These are phyloP conservation scores for Melanotaenia duboulayi DNA, from an alignment of 2,113 vertebrate species.

Conservation along the genomic window DNA sequence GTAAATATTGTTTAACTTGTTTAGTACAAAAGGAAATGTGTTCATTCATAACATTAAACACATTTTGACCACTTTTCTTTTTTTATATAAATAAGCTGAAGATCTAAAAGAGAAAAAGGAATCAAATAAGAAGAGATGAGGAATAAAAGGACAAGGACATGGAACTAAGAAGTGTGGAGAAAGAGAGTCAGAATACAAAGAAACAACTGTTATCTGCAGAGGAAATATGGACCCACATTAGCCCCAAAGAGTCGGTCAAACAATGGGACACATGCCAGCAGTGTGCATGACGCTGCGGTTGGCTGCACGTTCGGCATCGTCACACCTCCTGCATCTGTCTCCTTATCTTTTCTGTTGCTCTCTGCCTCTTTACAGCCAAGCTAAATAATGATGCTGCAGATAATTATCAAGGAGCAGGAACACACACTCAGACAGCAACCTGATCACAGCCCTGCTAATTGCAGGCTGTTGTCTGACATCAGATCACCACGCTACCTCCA, in stretches of 20 bases:
- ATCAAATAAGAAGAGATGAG: too few relatives aligned
- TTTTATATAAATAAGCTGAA: too few relatives aligned
- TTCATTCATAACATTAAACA: too few relatives aligned
- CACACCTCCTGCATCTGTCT: constrained; percentile 63
- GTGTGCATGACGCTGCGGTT: constrained; percentile 14
- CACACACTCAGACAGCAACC: constrained; percentile 32
- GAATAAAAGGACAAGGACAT: too few relatives aligned
- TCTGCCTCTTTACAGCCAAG: constrained; percentile 30
- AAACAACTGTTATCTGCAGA: too few relatives aligned
- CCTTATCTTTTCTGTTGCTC: background rate
- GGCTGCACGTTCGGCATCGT: constrained; percentile 18
- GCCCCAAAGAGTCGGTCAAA: background rate
- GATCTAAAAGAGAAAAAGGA: too few relatives aligned
- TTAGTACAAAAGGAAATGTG: too few relatives aligned
- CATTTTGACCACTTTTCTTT: too few relatives aligned
- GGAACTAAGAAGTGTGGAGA: too few relatives aligned
- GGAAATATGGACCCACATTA: background rate
- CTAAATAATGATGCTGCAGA: constrained; percentile 11
- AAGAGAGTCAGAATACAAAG: too few relatives aligned
- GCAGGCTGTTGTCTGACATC: constrained; percentile 59
- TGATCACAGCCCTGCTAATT: constrained; percentile 61
- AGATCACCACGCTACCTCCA: constrained; percentile 57
- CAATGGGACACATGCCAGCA: constrained; percentile 26
- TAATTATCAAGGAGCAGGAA: constrained; percentile 47
- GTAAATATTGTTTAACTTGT: too few relatives aligned